phyloP scores from a whole-genome alignment of 2,888 invertebrate genomes.

The Philhelius pedissequus region DNA sequence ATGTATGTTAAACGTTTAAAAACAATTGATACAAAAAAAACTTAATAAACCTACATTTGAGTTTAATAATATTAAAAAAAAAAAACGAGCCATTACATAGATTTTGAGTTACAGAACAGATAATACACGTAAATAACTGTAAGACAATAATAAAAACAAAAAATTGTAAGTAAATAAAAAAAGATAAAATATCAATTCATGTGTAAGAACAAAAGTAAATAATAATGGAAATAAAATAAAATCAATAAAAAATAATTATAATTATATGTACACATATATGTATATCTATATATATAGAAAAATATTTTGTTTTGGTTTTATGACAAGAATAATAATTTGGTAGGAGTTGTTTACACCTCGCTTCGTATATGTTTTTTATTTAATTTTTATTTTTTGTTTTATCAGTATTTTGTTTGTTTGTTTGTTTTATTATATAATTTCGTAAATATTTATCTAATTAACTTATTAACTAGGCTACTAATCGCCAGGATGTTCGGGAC shows the following conservation, averaged over 20 bases:
- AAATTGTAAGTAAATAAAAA: slow-evolving; percentile 16
- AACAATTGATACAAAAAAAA: slow-evolving; percentile 10
- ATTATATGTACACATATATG: slow-evolving; percentile 62
- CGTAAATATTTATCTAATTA: slow-evolving; percentile 68
- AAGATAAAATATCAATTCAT: slow-evolving; percentile 30
- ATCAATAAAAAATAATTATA: slow-evolving; percentile 55
- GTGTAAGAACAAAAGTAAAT: slow-evolving; percentile 7
- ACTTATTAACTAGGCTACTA: slow-evolving; percentile 80
- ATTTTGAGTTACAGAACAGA: slow-evolving; percentile 62
- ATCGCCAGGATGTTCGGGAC: slow-evolving; percentile 99
- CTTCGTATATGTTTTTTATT: slow-evolving; percentile 51
- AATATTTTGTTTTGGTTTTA: slow-evolving; percentile 68
- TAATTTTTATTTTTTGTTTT: slow-evolving; percentile 14
- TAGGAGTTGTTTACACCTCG: slow-evolving; percentile 67
- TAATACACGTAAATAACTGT: slow-evolving; percentile 4
- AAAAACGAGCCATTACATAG: slow-evolving; percentile 41
- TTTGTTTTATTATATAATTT: slow-evolving; percentile 44
- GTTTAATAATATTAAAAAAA: slow-evolving; percentile 3
- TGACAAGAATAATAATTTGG: slow-evolving; percentile 69
- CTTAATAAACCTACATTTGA: slow-evolving; percentile 8
- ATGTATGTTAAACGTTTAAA: neutral
- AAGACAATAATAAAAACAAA: neutral
- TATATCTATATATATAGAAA: slow-evolving; percentile 61
- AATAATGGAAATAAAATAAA: neutral
- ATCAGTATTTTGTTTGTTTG: slow-evolving; percentile 11